These are phyloP conservation scores for Meloidogyne floridensis DNA, from an alignment of 1,140 invertebrate genomes.

Conservation along the genomic window DNA sequence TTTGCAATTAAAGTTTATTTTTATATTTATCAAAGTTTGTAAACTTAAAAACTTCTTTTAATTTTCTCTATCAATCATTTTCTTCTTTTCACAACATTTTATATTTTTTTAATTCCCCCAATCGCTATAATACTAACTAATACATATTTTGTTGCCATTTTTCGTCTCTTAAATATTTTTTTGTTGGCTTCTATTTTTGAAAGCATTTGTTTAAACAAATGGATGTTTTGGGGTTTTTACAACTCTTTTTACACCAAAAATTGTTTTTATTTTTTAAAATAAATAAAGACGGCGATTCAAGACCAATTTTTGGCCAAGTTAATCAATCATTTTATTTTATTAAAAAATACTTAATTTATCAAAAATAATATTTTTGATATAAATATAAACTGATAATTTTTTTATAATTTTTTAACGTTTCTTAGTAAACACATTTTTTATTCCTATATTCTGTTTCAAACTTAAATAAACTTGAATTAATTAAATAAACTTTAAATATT, in stretches of 20 bases:
- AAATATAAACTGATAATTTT: neutral
- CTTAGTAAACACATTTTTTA: no score
- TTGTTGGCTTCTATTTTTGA: neutral
- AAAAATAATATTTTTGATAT: neutral
- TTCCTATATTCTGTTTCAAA: no score
- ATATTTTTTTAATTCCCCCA: neutral
- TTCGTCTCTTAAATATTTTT: neutral
- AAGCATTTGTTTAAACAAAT: no score
- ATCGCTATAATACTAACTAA: neutral
- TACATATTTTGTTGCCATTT: neutral
- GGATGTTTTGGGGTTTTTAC: neutral
- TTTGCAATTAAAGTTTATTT: no score
- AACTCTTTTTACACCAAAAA: neutral
- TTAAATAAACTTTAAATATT: no score
- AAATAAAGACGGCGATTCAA: neutral
- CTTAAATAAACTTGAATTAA: no score
- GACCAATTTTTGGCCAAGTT: neutral
- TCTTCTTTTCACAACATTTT: neutral
- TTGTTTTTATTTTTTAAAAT: neutral
- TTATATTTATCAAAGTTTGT: no score
- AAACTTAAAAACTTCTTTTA: no score
- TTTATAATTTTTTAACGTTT: neutral
- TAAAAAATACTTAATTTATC: neutral
- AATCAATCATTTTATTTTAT: neutral
- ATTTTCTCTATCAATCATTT: neutral